A percentile compares a stretch with the other conserved stretches of the same genome.
These are phyloP conservation scores for Phyto melanocephala DNA, from an alignment of 2,888 invertebrate species.

Conservation along the genomic window DNA sequence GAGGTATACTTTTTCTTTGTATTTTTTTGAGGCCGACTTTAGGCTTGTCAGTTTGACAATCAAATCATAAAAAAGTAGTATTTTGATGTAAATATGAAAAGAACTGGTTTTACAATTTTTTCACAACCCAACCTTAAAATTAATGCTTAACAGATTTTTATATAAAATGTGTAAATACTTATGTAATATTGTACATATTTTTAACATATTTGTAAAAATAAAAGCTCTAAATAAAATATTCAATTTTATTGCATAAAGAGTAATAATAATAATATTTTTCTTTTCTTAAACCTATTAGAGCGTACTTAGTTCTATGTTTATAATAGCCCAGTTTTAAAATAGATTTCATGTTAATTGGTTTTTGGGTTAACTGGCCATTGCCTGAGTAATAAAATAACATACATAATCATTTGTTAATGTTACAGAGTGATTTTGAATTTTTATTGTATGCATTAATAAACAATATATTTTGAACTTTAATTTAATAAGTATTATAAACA, in stretches of 20 bases:
- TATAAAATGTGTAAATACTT: not conserved
- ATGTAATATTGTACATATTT: not conserved
- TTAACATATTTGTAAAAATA: not conserved
- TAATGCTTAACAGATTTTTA: conserved; percentile 8
- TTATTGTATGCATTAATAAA: not conserved
- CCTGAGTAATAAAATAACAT: not conserved
- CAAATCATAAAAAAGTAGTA: not conserved
- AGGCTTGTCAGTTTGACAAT: not conserved
- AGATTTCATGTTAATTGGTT: not conserved
- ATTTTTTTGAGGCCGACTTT: not conserved
- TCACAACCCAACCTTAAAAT: conserved; percentile 15
- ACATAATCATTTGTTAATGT: conserved; percentile 23
- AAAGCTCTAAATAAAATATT: not conserved
- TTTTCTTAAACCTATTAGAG: not conserved
- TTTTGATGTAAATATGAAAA: not conserved
- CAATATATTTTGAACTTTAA: not conserved
- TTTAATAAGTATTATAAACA: not conserved
- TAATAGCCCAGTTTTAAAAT: not conserved
- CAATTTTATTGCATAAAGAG: not conserved
- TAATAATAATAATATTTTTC: not conserved
- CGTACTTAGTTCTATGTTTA: conserved; percentile 12
- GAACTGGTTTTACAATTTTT: conserved; percentile 44
- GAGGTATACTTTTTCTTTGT: conserved; percentile 18
- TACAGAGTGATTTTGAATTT: no score
- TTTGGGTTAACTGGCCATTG: not conserved